Evolutionary conservation across 1,140 invertebrate species (phyloP).

Genomic region (Trichonephila clavipes): DNA sequence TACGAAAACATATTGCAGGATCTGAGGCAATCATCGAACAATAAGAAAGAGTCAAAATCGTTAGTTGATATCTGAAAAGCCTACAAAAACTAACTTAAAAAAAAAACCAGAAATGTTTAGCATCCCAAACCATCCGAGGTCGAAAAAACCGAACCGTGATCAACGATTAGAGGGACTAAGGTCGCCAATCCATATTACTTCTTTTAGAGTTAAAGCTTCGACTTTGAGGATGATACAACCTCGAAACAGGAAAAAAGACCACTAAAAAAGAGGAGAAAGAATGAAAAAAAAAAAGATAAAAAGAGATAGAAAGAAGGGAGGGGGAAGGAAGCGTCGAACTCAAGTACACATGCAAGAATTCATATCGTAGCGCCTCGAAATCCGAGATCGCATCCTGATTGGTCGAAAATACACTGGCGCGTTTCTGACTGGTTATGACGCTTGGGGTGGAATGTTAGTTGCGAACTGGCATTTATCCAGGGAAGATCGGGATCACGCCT

Average conservation of each 20-base stretch:
- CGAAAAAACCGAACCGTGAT: not conserved
- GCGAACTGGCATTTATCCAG: slow-evolving; percentile 42
- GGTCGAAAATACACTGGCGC: slow-evolving; percentile 39
- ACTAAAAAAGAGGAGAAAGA: not conserved
- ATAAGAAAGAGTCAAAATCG: no score
- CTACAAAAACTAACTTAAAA: no score
- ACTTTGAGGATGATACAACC: not conserved
- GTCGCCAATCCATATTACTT: not conserved
- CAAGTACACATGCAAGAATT: slow-evolving; percentile 31
- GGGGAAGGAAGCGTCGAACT: not conserved
- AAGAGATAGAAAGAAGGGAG: not conserved
- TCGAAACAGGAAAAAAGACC: not conserved
- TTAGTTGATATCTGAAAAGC: no score
- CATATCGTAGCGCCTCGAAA: slow-evolving; percentile 6
- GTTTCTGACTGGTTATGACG: slow-evolving; percentile 43
- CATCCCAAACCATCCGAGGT: not conserved
- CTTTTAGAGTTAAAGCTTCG: not conserved
- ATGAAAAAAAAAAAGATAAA: not conserved
- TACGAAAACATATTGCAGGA: no score
- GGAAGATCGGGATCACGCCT: slow-evolving; percentile 3
- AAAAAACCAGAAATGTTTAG: not conserved
- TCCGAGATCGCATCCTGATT: not conserved
- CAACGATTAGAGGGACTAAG: not conserved
- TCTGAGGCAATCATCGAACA: no score
- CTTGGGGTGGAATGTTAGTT: slow-evolving; percentile 39